phyloP scores from a whole-genome alignment of 2,888 invertebrate genomes.

The Chrysodeixis includens region DNA sequence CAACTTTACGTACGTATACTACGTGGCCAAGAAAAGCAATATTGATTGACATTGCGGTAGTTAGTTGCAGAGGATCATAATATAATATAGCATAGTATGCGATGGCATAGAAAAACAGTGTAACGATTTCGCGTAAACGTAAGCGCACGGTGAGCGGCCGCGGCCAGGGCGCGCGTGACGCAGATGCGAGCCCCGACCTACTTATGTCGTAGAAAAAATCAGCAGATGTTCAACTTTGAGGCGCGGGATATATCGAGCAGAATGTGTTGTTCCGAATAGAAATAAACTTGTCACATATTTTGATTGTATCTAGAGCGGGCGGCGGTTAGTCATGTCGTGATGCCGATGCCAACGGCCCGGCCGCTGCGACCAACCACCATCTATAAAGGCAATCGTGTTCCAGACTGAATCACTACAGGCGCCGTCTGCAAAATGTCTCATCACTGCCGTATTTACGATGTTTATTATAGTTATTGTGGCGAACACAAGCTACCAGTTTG shows the following conservation, averaged over 20 bases:
- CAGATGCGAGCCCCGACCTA: conserved; percentile 88
- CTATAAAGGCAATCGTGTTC: conserved; percentile 86
- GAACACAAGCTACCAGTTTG: conserved; percentile 51
- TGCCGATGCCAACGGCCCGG: conserved; percentile 87
- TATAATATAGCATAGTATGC: conserved; percentile 49
- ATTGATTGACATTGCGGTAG: background rate
- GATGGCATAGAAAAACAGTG: conserved; percentile 70
- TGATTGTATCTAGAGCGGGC: conserved; percentile 89
- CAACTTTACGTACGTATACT: too few species aligned
- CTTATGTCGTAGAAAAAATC: conserved; percentile 88
- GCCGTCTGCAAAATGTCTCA: conserved; percentile 89
- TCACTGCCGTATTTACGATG: conserved; percentile 77
- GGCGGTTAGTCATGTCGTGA: conserved; percentile 87
- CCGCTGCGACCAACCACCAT: conserved; percentile 73
- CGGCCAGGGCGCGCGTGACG: conserved; percentile 80
- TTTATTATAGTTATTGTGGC: conserved; percentile 63
- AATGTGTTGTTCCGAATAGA: conserved; percentile 88
- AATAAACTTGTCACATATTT: conserved; percentile 90
- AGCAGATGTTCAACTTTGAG: conserved; percentile 87
- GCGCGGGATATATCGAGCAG: conserved; percentile 85
- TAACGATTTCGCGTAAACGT: conserved; percentile 85
- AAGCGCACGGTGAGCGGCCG: conserved; percentile 70
- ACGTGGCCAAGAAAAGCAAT: background rate
- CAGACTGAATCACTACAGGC: conserved; percentile 87
- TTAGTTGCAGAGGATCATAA: conserved; percentile 21